A percentile compares a stretch with the other conserved stretches of the same genome.
phyloP scores from a whole-genome alignment of 64 coral and sea anemone genomes.

The Hydrozoanthus tunicans region DNA sequence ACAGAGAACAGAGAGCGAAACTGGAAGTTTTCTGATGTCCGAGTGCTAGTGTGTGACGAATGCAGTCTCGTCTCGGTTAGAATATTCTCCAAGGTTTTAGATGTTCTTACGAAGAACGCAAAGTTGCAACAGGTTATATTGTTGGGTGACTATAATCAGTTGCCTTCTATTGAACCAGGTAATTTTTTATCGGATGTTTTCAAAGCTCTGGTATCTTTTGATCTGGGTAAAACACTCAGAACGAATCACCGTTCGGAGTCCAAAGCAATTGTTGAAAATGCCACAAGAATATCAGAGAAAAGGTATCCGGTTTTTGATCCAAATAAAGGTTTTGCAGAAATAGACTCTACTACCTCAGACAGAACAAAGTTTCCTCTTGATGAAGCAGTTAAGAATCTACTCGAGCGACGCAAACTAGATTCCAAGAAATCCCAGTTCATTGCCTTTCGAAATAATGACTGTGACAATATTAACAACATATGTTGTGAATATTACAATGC shows the following conservation, averaged over 20 bases:
- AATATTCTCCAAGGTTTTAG: conserved; percentile 51
- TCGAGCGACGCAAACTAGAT: conserved; percentile 9
- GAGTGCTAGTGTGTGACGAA: conserved; percentile 67
- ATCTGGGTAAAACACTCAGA: background rate
- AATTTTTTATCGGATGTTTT: conserved; percentile 62
- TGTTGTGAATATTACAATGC: conserved; percentile 48
- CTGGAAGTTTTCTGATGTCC: conserved; percentile 57
- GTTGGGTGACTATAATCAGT: conserved; percentile 52
- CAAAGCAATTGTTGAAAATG: conserved; percentile 67
- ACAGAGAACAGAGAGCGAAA: background rate
- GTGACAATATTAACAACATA: conserved; percentile 60
- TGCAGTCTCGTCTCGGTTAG: conserved; percentile 64
- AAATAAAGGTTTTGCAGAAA: background rate
- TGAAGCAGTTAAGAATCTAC: conserved; percentile 34
- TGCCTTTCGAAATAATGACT: conserved; percentile 57
- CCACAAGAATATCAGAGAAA: conserved; percentile 36
- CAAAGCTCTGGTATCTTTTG: conserved; percentile 8
- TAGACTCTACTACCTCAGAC: background rate
- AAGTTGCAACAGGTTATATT: conserved; percentile 63
- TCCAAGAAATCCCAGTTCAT: conserved; percentile 62
- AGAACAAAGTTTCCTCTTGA: background rate
- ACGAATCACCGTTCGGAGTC: conserved; percentile 66
- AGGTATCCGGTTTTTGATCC: conserved; percentile 1
- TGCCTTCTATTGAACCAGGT: conserved; percentile 74
- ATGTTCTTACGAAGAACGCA: background rate